phyloP scores from a whole-genome alignment of 2,113 vertebrate genomes.

The Genyomyrus donnyi region DNA sequence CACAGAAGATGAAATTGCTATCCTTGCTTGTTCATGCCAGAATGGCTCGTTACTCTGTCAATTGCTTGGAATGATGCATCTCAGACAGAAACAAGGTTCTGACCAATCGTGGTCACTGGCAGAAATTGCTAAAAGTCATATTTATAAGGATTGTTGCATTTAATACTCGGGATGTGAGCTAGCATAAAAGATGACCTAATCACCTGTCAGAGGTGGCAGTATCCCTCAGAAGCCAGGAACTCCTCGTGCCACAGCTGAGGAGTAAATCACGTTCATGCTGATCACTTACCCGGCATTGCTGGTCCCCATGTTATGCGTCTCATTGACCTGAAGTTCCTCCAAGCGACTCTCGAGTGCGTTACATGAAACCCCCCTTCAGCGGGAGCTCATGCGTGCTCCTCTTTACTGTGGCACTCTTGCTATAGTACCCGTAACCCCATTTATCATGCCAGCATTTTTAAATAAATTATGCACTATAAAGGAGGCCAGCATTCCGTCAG shows the following conservation, averaged over 20 bases:
- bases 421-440: background rate
- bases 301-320: constrained; percentile 20
- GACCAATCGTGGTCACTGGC: constrained; percentile 45
- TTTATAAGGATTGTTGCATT: constrained; percentile 45
- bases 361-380: background rate
- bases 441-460: background rate
- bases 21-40: constrained; percentile 19
- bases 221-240: constrained; percentile 28
- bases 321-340: constrained; percentile 19
- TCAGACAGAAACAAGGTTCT: constrained; percentile 37
- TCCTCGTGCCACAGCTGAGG: constrained; percentile 21
- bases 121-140: constrained; percentile 40
- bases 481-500: no score
- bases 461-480: background rate
- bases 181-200: constrained; percentile 56
- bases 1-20: background rate
- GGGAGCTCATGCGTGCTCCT: background rate
- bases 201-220: constrained; percentile 34
- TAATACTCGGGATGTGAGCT: constrained; percentile 44
- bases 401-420: background rate
- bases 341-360: constrained; percentile 6
- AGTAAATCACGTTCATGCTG: constrained; percentile 40
- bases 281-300: constrained; percentile 40
- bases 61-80: constrained; percentile 37
- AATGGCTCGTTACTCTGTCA: constrained; percentile 39